These are phyloP conservation scores for Apamea sordens DNA, from an alignment of 2,888 invertebrate genomes.

Conservation along the genomic window DNA sequence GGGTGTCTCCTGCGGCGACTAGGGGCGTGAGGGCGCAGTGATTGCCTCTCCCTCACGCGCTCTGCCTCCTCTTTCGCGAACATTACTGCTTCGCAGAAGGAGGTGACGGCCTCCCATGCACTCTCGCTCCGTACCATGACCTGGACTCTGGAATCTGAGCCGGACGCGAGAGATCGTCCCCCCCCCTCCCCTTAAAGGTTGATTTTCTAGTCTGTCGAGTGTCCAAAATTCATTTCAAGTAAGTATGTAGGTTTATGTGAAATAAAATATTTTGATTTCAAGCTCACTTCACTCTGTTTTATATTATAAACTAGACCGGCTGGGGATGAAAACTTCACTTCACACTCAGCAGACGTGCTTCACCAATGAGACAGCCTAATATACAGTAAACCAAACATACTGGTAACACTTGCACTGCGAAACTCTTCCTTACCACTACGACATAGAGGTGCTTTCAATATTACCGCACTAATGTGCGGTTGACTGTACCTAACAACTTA, in stretches of 20 bases:
- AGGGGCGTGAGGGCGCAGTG: too few species aligned
- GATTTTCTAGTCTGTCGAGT: background rate
- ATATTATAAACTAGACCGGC: background rate
- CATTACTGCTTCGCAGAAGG: too few species aligned
- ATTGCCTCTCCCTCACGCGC: too few species aligned
- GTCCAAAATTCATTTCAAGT: too few species aligned
- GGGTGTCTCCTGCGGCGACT: too few species aligned
- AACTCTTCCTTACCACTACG: background rate
- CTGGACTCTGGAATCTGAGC: too few species aligned
- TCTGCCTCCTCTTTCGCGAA: too few species aligned
- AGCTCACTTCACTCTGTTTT: background rate
- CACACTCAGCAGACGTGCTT: background rate
- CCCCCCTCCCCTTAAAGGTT: background rate
- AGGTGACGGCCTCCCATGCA: too few species aligned
- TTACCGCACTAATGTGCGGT: background rate
- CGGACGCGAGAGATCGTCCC: too few species aligned
- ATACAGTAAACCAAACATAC: background rate
- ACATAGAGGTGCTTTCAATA: background rate
- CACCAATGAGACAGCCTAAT: background rate
- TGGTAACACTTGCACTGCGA: background rate
- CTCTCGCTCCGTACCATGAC: too few species aligned
- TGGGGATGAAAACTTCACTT: background rate
- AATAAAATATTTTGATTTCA: background rate
- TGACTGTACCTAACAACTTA: background rate
- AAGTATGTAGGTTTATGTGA: too few species aligned